These are phyloP conservation scores for Drosophila bocki DNA, from an alignment of 1,140 invertebrate species.

Conservation along the genomic window DNA sequence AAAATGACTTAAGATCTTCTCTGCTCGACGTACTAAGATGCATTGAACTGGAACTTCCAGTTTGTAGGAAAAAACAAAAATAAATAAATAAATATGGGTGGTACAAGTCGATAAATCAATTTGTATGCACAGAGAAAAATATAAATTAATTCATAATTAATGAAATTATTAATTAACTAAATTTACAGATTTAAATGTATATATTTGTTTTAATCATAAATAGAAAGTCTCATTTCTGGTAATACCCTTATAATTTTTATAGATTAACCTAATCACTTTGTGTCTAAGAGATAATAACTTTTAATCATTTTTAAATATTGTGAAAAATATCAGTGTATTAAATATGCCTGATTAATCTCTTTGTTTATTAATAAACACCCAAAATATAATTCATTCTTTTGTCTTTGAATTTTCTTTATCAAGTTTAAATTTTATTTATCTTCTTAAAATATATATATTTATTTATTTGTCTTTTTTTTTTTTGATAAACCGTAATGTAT, in stretches of 20 bases:
- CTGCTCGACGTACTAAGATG: conserved; percentile 32
- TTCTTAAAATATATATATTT: neutral
- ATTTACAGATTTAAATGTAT: neutral
- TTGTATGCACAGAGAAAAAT: conserved; percentile 5
- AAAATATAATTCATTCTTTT: neutral
- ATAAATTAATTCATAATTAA: too few relatives aligned
- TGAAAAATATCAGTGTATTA: neutral
- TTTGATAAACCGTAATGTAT: neutral
- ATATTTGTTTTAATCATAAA: neutral
- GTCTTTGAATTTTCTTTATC: neutral
- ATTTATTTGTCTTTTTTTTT: neutral
- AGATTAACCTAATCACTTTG: neutral
- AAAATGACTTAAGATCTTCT: neutral
- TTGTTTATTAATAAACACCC: neutral
- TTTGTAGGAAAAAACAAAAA: conserved; percentile 3
- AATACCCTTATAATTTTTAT: neutral
- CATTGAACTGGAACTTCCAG: conserved; percentile 47
- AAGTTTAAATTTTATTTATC: neutral
- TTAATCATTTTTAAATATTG: neutral
- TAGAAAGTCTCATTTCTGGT: neutral
- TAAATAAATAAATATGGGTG: conserved; percentile 58
- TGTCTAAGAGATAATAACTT: neutral
- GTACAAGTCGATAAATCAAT: conserved; percentile 21
- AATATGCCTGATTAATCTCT: neutral
- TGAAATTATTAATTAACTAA: too few relatives aligned